phyloP scores from a whole-genome alignment of 2,888 invertebrate genomes.

The Teleiodes luculella region DNA sequence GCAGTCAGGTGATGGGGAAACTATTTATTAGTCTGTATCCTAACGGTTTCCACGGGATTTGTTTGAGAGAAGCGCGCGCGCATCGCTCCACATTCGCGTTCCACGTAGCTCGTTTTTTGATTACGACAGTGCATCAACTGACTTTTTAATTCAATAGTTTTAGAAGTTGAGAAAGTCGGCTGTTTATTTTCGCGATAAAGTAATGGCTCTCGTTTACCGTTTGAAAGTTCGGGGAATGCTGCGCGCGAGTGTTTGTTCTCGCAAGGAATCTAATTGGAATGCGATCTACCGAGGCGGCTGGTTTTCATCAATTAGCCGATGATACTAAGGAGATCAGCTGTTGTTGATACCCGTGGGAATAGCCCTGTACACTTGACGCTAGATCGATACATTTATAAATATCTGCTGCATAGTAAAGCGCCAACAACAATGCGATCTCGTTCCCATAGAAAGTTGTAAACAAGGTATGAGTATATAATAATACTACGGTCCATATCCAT shows the following conservation, averaged over 20 bases:
- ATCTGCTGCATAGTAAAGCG: neutral
- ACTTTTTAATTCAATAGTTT: constrained; percentile 19
- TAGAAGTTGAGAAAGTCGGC: constrained; percentile 1
- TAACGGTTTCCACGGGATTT: constrained; percentile 27
- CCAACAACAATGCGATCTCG: constrained; percentile 43
- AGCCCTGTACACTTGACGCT: neutral
- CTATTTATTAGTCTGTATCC: constrained; percentile 1
- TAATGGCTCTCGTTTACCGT: constrained; percentile 50
- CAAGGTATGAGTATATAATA: too few relatives aligned
- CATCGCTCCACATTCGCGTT: constrained; percentile 50
- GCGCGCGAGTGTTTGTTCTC: constrained; percentile 32
- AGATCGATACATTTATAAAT: constrained; percentile 14
- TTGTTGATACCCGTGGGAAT: constrained; percentile 12
- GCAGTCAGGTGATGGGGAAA: constrained; percentile 61
- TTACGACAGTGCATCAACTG: constrained; percentile 55
- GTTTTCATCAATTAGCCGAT: neutral
- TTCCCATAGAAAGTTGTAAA: constrained; percentile 69
- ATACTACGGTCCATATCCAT: constrained; percentile 14
- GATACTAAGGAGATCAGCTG: constrained; percentile 10
- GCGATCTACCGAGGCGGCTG: constrained; percentile 5
- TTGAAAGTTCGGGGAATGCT: constrained; percentile 58
- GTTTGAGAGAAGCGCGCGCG: constrained; percentile 34
- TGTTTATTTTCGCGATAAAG: constrained; percentile 7
- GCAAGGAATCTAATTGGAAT: constrained; percentile 18
- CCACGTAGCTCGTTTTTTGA: constrained; percentile 69